Percentiles rank a stretch among this genome's conserved stretches.
These are phyloP conservation scores for Drosophila aff. DNA, from an alignment of 1,140 invertebrate species.

Conservation along the genomic window DNA sequence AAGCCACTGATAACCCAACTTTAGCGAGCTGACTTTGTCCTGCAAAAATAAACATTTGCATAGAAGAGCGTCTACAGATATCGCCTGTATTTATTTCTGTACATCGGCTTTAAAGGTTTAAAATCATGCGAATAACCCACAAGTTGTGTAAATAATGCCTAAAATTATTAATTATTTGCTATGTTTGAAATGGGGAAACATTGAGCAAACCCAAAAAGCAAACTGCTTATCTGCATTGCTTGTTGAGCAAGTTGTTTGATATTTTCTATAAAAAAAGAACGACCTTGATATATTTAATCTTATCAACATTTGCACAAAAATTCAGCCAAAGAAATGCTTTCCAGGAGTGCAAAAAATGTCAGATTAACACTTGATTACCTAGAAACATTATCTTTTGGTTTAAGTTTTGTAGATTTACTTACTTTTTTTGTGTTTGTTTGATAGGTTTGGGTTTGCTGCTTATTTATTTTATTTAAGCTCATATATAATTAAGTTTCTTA, in stretches of 20 bases:
- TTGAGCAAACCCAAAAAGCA: neutral
- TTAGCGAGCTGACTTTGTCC: neutral
- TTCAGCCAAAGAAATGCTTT: neutral
- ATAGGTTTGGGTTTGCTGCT: too few relatives aligned
- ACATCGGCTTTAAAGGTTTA: neutral
- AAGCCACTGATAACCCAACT: conserved; percentile 2
- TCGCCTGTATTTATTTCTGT: neutral
- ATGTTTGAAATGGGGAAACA: neutral
- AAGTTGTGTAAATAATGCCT: neutral
- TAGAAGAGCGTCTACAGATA: too few relatives aligned
- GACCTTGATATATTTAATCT: conserved; percentile 14
- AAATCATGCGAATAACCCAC: neutral
- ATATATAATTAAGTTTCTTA: too few relatives aligned
- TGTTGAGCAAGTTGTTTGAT: neutral
- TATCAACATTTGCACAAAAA: conserved; percentile 5
- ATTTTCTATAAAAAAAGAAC: neutral
- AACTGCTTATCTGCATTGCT: neutral
- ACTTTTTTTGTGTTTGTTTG: too few relatives aligned
- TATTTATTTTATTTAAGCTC: too few relatives aligned
- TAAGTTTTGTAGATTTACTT: too few relatives aligned
- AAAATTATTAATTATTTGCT: neutral
- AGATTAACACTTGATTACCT: neutral
- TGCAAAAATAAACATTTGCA: too few relatives aligned
- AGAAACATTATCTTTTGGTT: neutral
- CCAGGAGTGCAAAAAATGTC: neutral